phyloP scores from a whole-genome alignment of 2,113 vertebrate species.

The Sebastes schlegelii region DNA sequence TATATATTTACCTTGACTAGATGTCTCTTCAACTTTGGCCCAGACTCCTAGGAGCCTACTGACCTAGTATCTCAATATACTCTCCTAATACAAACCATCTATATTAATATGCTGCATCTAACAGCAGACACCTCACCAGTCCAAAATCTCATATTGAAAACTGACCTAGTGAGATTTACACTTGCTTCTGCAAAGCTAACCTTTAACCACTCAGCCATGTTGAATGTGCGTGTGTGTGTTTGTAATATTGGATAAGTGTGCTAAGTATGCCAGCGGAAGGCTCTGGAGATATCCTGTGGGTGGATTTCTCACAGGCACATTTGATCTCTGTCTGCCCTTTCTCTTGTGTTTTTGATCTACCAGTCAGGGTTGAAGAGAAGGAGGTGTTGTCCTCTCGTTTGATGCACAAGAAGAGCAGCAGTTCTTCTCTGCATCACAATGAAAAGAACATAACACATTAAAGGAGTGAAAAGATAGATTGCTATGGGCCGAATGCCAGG shows the following conservation, averaged over 20 bases:
- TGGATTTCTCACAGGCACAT: conserved; percentile 66
- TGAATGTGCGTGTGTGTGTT: background rate
- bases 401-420: conserved; percentile 42
- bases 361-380: conserved; percentile 39
- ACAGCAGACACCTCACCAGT: too few relatives aligned
- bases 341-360: conserved; percentile 66
- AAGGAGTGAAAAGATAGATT: conserved; percentile 23
- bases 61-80: too few relatives aligned
- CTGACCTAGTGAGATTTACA: conserved; percentile 8
- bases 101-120: too few relatives aligned
- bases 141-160: conserved; percentile 1
- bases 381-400: conserved; percentile 35
- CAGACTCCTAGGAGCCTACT: too few relatives aligned
- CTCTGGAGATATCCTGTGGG: conserved; percentile 41
- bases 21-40: too few relatives aligned
- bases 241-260: background rate
- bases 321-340: conserved; percentile 71
- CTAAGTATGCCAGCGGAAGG: conserved; percentile 22
- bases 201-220: conserved; percentile 8
- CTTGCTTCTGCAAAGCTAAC: conserved; percentile 22
- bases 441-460: conserved; percentile 36
- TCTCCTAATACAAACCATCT: too few relatives aligned
- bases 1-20: too few relatives aligned
- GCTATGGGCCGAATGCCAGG: background rate
- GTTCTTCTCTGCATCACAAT: conserved; percentile 36